These are phyloP conservation scores for Trematomus bernacchii DNA, from an alignment of 2,797 vertebrate species.

Conservation along the genomic window DNA sequence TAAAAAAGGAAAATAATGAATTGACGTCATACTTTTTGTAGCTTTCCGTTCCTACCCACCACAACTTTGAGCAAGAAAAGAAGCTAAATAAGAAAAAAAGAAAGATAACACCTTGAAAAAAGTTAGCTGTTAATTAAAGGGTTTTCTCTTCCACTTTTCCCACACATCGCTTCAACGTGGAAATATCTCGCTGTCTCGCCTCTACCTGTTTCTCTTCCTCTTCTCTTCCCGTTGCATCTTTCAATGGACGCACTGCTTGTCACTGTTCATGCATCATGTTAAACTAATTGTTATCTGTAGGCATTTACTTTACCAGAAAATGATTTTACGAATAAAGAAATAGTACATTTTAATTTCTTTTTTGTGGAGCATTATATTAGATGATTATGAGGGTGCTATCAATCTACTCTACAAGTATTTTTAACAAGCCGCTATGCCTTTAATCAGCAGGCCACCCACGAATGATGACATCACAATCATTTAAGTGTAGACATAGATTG, in stretches of 20 bases:
- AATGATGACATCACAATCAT: not conserved
- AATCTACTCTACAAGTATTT: not conserved
- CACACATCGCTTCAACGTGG: constrained; percentile 46
- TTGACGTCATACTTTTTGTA: constrained; percentile 36
- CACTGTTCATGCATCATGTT: not conserved
- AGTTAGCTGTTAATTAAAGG: constrained; percentile 50
- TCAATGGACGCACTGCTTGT: constrained; percentile 1
- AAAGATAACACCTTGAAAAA: constrained; percentile 45
- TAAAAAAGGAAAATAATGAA: constrained; percentile 44
- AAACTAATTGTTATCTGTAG: not conserved
- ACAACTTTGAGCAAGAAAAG: constrained; percentile 27
- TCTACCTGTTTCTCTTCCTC: not conserved
- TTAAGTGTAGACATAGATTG: not conserved
- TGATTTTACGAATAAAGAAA: not conserved
- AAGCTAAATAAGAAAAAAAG: constrained; percentile 16
- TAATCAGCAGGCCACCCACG: not conserved
- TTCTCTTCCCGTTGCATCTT: not conserved
- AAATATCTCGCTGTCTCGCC: not conserved
- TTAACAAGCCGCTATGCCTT: not conserved
- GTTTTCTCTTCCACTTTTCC: constrained; percentile 63
- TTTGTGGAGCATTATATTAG: not conserved
- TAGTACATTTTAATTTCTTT: not conserved
- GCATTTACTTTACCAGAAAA: not conserved
- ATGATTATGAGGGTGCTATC: not conserved
- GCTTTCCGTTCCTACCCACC: constrained; percentile 10